phyloP scores from a whole-genome alignment of 2,797 vertebrate species.

The Bovichtus variegatus region DNA sequence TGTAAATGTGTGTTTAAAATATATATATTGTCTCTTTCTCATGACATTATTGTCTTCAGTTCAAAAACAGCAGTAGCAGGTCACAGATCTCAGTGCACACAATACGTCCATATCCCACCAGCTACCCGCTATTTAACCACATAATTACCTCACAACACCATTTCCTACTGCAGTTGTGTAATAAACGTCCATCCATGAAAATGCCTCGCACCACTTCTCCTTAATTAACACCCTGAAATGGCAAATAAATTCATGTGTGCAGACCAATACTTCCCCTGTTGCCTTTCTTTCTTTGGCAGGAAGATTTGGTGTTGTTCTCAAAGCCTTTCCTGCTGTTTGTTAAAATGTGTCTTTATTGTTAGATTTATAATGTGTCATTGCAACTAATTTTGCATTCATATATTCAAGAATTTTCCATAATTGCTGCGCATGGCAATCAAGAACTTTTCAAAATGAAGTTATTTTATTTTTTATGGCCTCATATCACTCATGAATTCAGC shows the following conservation, averaged over 20 bases:
- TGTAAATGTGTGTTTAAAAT: neutral
- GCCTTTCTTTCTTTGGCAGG: constrained; percentile 16
- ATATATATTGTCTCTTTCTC: constrained; percentile 20
- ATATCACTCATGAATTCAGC: constrained; percentile 17
- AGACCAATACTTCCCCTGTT: constrained; percentile 30
- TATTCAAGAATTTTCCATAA: constrained; percentile 19
- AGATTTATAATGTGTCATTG: neutral
- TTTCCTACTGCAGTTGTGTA: constrained; percentile 60
- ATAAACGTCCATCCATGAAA: constrained; percentile 65
- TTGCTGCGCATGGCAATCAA: constrained; percentile 28
- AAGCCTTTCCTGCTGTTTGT: neutral
- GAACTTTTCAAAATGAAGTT: constrained; percentile 28
- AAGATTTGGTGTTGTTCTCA: constrained; percentile 28
- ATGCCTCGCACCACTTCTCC: constrained; percentile 61
- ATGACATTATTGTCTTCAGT: constrained; percentile 16
- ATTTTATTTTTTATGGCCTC: constrained; percentile 21
- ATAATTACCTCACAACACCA: constrained; percentile 68
- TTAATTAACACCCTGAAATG: constrained; percentile 71
- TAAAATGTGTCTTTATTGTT: constrained; percentile 14
- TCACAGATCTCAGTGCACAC: no score
- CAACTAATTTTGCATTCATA: constrained; percentile 27
- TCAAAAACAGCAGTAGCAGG: constrained; percentile 37
- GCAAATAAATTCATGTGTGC: constrained; percentile 67
- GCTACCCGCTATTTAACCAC: constrained; percentile 65
- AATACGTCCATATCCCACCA: constrained; percentile 55